Conservation (phyloP, 2,797 vertebrate species). For the Rhodeus uyekii region DNA sequence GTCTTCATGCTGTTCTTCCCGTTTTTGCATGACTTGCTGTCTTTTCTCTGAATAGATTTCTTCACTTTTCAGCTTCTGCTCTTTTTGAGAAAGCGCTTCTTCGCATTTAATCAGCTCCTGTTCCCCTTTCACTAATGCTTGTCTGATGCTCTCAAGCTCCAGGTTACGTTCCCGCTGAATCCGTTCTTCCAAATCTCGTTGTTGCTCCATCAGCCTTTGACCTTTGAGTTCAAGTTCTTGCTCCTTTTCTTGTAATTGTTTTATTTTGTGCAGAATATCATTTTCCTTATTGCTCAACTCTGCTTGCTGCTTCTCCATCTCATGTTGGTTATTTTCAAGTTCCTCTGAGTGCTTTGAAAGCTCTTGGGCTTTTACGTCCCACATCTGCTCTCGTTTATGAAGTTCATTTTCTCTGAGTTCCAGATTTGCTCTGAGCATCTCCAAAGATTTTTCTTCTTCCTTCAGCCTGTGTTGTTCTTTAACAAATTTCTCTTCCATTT, state of each 20-base stretch:
- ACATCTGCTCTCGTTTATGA: constrained; percentile 38
- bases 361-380: constrained; percentile 22
- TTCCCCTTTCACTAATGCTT: constrained; percentile 51
- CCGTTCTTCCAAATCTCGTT: neutral
- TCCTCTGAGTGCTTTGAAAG: constrained; percentile 36
- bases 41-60: constrained; percentile 47
- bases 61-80: constrained; percentile 38
- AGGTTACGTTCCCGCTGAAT: constrained; percentile 36
- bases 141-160: constrained; percentile 50
- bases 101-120: constrained; percentile 50
- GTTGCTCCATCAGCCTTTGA: constrained; percentile 26
- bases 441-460: constrained; percentile 30
- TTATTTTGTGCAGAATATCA: constrained; percentile 32
- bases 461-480: constrained; percentile 33
- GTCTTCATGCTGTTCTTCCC: constrained; percentile 30
- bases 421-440: constrained; percentile 24
- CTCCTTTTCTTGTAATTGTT: constrained; percentile 32
- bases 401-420: constrained; percentile 38
- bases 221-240: constrained; percentile 41
- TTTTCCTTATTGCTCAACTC: constrained; percentile 43
- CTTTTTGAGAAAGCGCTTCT: constrained; percentile 48
- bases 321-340: constrained; percentile 41
- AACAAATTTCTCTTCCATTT: constrained; percentile 33
- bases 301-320: constrained; percentile 28
- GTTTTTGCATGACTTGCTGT: constrained; percentile 42